Base-by-base conservation (phyloP, 2,113 vertebrate genomes). In the Heterocephalus glaber region DNA sequence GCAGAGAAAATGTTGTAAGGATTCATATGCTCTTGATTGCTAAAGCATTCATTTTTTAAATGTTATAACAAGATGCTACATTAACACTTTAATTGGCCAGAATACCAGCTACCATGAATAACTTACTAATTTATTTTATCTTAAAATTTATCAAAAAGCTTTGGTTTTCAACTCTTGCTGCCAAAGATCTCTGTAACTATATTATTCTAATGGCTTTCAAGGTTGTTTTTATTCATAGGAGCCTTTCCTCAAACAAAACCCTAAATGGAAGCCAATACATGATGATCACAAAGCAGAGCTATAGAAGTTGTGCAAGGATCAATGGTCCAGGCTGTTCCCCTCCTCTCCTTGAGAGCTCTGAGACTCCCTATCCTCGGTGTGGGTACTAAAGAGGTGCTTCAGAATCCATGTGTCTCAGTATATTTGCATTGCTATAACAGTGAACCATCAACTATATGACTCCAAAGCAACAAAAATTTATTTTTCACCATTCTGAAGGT, bases 31-130 rank as follows among this genome's bases (percentile, higher is more conserved):
- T 91, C 61, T 41, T 86, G 84, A 86, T 33, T 86, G 60, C 66
- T 70, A 92, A 6, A 93, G 66, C 61, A 86, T 47, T 66, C 47
- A 82, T 35, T 89, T 95, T 84, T 22, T 0, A 58, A 94, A 88
- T 93, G 38, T 76, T 93, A 77, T 91, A 47, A 81, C 72, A 92
- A 93, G 33, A 92, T 80, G 90, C 20, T 83, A 92, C 74, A 92
- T 92, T 83, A 84, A 95, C 72, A 86, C 9, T 22, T 77, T 87
- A 92, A 95, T 84, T 97, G 92, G 60, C 44, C 79, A 91, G 84
- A 86, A 65, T 47, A 88, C 38, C n/a, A 24, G 54, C 13, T 61
- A 87, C 77, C 54, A 86, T 24, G 12, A 90, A 77, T 86, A 79
- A 68, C 56, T 35, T 65, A 17, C 77, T 90, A 80, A 96, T 70